Percentiles rank a stretch among this genome's conserved stretches.
These are phyloP conservation scores for Synanthedon andrenaeformis DNA, from an alignment of 2,888 invertebrate species.

Conservation along the genomic window DNA sequence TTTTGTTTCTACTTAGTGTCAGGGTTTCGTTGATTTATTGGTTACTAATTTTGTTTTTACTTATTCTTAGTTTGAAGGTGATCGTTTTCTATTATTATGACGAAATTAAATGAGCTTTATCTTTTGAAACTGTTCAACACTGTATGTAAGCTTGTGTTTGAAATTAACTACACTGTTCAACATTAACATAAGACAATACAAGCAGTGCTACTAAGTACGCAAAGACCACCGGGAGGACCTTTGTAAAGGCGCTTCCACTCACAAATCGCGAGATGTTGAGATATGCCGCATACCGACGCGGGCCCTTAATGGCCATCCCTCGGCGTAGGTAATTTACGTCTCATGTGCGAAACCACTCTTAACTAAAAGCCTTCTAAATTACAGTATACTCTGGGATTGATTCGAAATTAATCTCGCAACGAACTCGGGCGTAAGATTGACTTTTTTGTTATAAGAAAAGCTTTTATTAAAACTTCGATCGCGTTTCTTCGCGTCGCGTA, in stretches of 20 bases:
- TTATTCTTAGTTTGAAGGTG: constrained; percentile 8
- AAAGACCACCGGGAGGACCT: constrained; percentile 61
- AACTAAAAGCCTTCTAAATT: constrained; percentile 66
- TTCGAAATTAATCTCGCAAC: constrained; percentile 56
- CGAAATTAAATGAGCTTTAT: neutral
- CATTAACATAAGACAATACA: constrained; percentile 32
- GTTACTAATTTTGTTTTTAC: constrained; percentile 32
- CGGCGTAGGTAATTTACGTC: constrained; percentile 62
- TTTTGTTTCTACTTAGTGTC: constrained; percentile 38
- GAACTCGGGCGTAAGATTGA: constrained; percentile 31
- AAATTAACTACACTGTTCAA: neutral
- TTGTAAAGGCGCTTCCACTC: constrained; percentile 54
- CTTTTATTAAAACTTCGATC: constrained; percentile 16
- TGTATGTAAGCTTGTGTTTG: neutral
- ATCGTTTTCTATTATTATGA: constrained; percentile 6
- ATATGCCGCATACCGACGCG: constrained; percentile 60
- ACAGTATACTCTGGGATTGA: constrained; percentile 58
- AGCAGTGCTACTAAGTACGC: constrained; percentile 31
- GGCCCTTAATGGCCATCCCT: constrained; percentile 58
- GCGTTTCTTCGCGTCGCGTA: constrained; percentile 11
- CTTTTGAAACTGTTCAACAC: neutral
- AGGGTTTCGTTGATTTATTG: constrained; percentile 39
- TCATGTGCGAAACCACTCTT: constrained; percentile 65
- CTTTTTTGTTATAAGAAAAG: constrained; percentile 18
- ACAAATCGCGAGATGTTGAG: constrained; percentile 62